Percentiles rank a stretch among this genome's conserved stretches.
phyloP scores from a whole-genome alignment of 2,888 invertebrate species.

The Netelia fuscicornis region DNA sequence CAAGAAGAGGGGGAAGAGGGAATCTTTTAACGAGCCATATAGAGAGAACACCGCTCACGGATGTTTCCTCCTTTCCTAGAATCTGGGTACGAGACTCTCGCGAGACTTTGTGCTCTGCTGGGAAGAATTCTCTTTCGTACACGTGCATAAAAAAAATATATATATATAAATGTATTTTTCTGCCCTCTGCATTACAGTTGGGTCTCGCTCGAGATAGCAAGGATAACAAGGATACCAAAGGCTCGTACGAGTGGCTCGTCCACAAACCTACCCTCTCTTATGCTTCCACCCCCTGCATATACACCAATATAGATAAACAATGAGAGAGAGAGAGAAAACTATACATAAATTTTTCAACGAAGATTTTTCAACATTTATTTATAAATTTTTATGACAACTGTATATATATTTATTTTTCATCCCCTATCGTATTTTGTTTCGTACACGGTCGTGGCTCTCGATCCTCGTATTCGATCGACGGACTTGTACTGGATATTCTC shows the following conservation, averaged over 20 bases:
- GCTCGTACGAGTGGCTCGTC: constrained; percentile 51
- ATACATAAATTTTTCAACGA: background rate
- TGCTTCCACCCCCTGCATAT: constrained; percentile 7
- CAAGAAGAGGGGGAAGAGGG: constrained; percentile 6
- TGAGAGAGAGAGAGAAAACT: constrained; percentile 6
- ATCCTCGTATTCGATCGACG: constrained; percentile 39
- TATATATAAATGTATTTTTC: background rate
- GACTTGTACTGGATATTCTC: constrained; percentile 4
- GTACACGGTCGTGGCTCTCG: constrained; percentile 19
- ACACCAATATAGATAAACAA: constrained; percentile 2
- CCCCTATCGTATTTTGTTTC: constrained; percentile 14
- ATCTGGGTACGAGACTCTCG: constrained; percentile 22
- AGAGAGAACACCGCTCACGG: constrained; percentile 58
- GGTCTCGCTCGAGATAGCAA: constrained; percentile 71
- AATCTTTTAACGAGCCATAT: constrained; percentile 66
- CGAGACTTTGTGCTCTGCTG: constrained; percentile 36
- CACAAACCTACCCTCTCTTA: constrained; percentile 32
- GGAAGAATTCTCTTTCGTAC: constrained; percentile 15
- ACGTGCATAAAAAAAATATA: background rate
- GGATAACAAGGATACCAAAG: constrained; percentile 71
- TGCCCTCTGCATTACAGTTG: constrained; percentile 34
- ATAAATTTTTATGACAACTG: background rate
- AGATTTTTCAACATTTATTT: constrained; percentile 34
- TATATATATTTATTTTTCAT: constrained; percentile 20
- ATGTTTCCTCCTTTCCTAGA: constrained; percentile 52